Base-by-base conservation (phyloP, 2,888 invertebrate species). In the Ptychoptera contaminata region DNA sequence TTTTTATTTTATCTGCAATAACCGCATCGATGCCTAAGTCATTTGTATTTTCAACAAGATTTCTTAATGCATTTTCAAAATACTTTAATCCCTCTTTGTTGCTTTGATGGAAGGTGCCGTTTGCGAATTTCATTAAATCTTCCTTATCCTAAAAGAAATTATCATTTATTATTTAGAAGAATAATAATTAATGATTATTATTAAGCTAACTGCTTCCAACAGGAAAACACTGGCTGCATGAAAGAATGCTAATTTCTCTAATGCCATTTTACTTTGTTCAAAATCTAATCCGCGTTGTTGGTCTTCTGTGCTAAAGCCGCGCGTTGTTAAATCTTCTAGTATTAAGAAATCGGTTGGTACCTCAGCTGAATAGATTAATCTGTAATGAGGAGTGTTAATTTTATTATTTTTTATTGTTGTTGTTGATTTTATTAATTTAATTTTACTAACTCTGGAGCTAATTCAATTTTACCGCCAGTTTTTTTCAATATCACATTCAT, bases 191-290 rank as follows among this genome's bases (percentile, higher is more conserved):
- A 42, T 8, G 5, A 36, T 8, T 30, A 23, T n/a, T 38, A 36
- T 11, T 35, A 8, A 10, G 10, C 29, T 39, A 38, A 49, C 49
- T n/a, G 47, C 42, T 40, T 43, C 30, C 35, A 49, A 30, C 23
- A 42, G 16, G 3, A 47, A 36, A 34, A 40, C 49, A 40, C 47
- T 49, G 5, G 46, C 36, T 37, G 47, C 49, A 46, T 49, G 49
- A 23, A 47, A 47, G 16, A 42, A 46, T 14, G 47, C 49, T 14
- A 49, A 42, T 30, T 49, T 49, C 35, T 49, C 45, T 12, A 49
- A 37, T 7, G 47, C 43, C 11, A 47, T 16, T 36, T 42, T 40
- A 30, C 45, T 45, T 31, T 49, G 47, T 8, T 47, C 49, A 10
- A 42, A 47, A 16, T 43, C 37, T 16, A 49, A 41, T 5, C 47